Evolutionary conservation across 2,888 invertebrate genomes (phyloP), one percentile per base, ranked within the genome.

Genomic region (Eristalis tenax): DNA sequence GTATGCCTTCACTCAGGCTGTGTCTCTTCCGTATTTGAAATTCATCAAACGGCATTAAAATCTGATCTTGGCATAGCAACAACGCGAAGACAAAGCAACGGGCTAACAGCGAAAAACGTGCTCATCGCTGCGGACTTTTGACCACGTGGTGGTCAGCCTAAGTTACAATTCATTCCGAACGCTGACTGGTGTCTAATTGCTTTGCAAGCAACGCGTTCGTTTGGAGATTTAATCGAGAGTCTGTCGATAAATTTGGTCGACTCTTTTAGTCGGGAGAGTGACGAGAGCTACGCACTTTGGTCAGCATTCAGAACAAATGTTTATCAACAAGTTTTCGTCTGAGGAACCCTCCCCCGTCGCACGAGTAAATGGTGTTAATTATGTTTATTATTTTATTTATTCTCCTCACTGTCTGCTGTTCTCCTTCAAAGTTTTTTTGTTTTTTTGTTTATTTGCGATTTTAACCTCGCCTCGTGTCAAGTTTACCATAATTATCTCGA

Each of bases 401-500:
- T 18, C 50, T 43, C 43, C n/a, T n/a, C 43, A 18, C 18, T 50
- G 50, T 50, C 18, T 50, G 50, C 18, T 50, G 50, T 50, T 50
- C 18, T 50, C 50, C 50, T 50, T 50, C 75, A 38, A 26, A 38
- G 35, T 66, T 75, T 35, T 18, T 59, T n/a, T 26, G 26, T 26
- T 32, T 32, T 32, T 23, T 4, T 43, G 8, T 57, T 66, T 75
- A 43, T 50, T 80, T 32, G 63, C 69, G 66, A 61, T 50, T 84
- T 61, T 84, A 75, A 71, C 84, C 84, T 84, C 84, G 75, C 59
- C 70, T 81, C 65, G 80, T 80, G 83, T 80, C 84, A 84, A 84
- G 81, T 84, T 84, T 81, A 81, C 75, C 43, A 81, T 56, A 81
- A 66, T 26, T 26, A 70, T 70, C 56, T 56, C 43, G 18, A n/a